Base-by-base conservation (phyloP, 2,113 vertebrate genomes). In the Callorhinus ursinus region DNA sequence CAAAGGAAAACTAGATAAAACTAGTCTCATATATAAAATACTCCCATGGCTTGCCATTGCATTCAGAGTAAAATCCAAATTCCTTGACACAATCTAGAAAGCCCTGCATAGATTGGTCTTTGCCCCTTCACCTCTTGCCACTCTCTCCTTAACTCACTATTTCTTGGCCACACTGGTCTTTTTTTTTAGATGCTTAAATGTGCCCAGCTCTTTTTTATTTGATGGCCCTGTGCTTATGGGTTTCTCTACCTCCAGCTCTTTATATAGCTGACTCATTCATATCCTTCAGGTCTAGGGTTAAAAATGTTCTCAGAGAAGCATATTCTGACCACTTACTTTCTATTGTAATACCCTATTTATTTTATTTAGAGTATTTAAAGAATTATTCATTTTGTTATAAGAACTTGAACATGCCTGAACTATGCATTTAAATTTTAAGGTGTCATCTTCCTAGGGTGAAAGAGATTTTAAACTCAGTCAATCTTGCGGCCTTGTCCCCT, bases 321-420 rank as follows among this genome's bases (percentile, higher is more conserved):
- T 53, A 51, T 51, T 15, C 77, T 63, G 69, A 71, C 22, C 57
- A 88, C 26, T 77, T 93, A n/a, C 57, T 76, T 79, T 61, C 28
- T 39, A 8, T 49, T 39, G 22, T 19, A 53, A 19, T 28, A 63
- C 1, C 5, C 26, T 63, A 5, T n/a, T 88, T 61, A 71, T 90
- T 96, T 92, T 88, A 88, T 82, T 93, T 57, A 76, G 61, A 61
- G 46, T 31, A 88, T 74, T 96, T 71, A 76, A 81, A 61, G 36
- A 81, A 49, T n/a, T 55, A 22, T 42, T 24, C 24, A 46, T 63
- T 83, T 93, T 57, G 57, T 53, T 57, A 28, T 55, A 88, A 61
- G 31, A 81, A 67, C 26, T 88, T 14, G 84, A 46, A 13, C 28
- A 69, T 53, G 65, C 28, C 83, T 90, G 33, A 76, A 86, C 21